Conservation (phyloP, 1,140 invertebrate species). For the Laupala kohalensis region DNA sequence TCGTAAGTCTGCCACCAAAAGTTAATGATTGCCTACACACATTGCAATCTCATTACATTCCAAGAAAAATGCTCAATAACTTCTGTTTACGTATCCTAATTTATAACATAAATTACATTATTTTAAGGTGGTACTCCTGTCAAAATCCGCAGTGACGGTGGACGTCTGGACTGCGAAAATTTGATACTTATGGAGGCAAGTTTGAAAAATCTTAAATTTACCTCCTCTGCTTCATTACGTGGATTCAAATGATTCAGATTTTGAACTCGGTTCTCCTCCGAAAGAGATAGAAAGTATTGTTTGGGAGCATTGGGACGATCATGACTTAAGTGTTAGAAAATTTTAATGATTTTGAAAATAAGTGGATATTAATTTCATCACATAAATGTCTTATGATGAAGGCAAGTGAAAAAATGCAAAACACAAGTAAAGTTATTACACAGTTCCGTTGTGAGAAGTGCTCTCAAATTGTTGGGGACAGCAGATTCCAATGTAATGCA, state of each 20-base stretch:
- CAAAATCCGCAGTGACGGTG: background rate
- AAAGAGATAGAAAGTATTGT: no score
- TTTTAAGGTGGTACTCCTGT: background rate
- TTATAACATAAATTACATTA: no score
- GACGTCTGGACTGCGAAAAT: background rate
- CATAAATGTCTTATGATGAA: background rate
- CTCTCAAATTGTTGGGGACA: background rate
- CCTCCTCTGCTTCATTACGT: background rate
- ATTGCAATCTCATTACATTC: no score
- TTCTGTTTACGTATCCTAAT: no score
- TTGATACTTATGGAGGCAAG: background rate
- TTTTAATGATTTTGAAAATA: background rate
- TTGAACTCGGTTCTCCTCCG: no score
- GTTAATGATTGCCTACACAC: no score
- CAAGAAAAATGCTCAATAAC: no score
- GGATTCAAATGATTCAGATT: background rate
- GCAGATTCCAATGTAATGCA: background rate
- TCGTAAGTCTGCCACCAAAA: no score
- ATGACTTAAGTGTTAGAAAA: background rate
- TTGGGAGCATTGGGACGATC: no score
- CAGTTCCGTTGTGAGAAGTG: background rate
- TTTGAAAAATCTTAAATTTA: background rate
- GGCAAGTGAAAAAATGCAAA: background rate
- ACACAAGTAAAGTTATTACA: background rate
- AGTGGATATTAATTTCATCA: background rate